Percentiles rank a stretch among this genome's conserved stretches.
Conservation (phyloP, 2,888 invertebrate genomes). For the Hyposoter dolosus region DNA sequence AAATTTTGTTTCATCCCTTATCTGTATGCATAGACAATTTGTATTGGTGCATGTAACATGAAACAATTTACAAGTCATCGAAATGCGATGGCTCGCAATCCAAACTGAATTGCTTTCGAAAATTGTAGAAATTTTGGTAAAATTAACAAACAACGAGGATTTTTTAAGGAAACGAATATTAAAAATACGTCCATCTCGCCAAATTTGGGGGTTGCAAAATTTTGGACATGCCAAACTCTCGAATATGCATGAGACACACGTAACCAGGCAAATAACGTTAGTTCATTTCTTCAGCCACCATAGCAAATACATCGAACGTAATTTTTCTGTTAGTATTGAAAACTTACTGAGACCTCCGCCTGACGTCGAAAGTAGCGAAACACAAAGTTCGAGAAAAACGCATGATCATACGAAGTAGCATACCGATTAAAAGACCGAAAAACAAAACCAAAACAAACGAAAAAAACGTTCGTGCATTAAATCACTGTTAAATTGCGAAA, state of each 20-base stretch:
- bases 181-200: not conserved
- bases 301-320: conserved; percentile 57
- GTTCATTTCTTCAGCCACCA: conserved; percentile 46
- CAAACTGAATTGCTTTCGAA: not conserved
- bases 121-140: not conserved
- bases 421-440: conserved; percentile 47
- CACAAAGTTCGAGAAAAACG: conserved; percentile 78
- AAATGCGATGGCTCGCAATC: not conserved
- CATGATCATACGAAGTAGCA: conserved; percentile 74
- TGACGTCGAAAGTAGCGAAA: conserved; percentile 80
- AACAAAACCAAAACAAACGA: conserved; percentile 21
- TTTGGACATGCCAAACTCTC: conserved; percentile 35
- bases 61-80: not conserved
- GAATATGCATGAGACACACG: conserved; percentile 27
- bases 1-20: not conserved
- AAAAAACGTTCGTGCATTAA: conserved; percentile 57
- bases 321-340: conserved; percentile 70
- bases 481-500: not conserved
- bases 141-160: not conserved
- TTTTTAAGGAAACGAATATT: not conserved
- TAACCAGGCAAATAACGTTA: conserved; percentile 51
- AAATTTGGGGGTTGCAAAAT: not conserved
- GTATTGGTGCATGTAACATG: not conserved
- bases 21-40: not conserved
- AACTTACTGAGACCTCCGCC: conserved; percentile 83